These are phyloP conservation scores for Listrodromus nycthemerus DNA, from an alignment of 2,888 invertebrate species.

Conservation along the genomic window DNA sequence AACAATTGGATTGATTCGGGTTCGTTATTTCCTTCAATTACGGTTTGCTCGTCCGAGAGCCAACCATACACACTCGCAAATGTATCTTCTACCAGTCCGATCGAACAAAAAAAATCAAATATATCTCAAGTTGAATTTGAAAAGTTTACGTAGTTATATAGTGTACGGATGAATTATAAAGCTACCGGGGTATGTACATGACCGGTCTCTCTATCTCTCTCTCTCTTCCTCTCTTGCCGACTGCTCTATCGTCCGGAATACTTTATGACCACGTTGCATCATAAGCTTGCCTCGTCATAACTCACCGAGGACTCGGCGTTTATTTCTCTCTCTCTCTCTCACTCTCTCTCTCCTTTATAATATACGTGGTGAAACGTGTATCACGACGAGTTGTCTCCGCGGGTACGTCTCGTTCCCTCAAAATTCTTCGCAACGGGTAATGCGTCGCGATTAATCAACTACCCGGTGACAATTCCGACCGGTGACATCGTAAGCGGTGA, in stretches of 20 bases:
- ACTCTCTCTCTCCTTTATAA: constrained; percentile 66
- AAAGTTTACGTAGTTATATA: background rate
- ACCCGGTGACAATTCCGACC: constrained; percentile 61
- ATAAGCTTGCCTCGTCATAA: constrained; percentile 76
- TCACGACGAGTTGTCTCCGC: constrained; percentile 36
- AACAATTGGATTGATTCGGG: background rate
- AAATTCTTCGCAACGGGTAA: constrained; percentile 12
- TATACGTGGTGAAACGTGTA: constrained; percentile 51
- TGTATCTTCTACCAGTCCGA: background rate
- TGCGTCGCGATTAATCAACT: constrained; percentile 65
- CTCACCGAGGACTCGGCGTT: constrained; percentile 76
- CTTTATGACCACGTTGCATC: constrained; percentile 77
- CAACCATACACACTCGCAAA: background rate
- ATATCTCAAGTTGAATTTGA: background rate
- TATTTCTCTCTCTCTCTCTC: constrained; percentile 70
- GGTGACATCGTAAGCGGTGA: constrained; percentile 66
- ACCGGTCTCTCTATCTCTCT: constrained; percentile 14
- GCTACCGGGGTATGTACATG: background rate
- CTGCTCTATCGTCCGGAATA: constrained; percentile 71
- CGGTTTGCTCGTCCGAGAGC: too few relatives aligned
- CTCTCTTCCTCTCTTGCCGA: constrained; percentile 33
- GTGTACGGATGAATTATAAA: background rate
- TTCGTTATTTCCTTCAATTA: background rate
- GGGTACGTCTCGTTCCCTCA: constrained; percentile 8
- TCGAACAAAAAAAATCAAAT: background rate